Base-by-base conservation (phyloP, 2,888 invertebrate species). In the Polia nebulosa region DNA sequence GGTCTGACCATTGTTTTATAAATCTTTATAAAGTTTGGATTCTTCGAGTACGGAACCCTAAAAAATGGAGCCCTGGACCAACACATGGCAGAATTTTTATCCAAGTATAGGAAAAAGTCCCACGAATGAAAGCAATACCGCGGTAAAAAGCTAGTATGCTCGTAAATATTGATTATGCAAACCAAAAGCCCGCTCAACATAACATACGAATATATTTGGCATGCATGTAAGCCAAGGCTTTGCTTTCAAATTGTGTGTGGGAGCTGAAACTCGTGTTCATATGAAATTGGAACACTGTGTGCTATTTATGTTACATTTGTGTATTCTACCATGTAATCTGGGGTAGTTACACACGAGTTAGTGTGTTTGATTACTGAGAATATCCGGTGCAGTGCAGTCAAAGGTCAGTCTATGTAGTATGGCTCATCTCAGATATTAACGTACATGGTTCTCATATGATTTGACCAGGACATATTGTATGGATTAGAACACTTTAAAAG, bases 161-260 rank as follows among this genome's bases (percentile, higher is more conserved):
- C 67, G 5, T 73, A 73, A 73, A 73, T 73, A 73, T 45, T 67
- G 36, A 63, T 63, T 20, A 47, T 20, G 17, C 25, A 36, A 11
- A 29, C 61, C 45, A 29, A 32, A 29, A 22, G 27, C 45, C 13
- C 17, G n/a, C 25, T 36, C 29, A 25, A 32, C 17, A 63, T 17
- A 25, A 17, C 32, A 39, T 32, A n/a, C n/a, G n/a, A n/a, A n/a
- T n/a, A 51, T n/a, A 51, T 51, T 32, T 2, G 5, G 5, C 20
- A 39, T 32, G 36, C 51, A 44, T 74, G 51, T 51, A 66, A 75
- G 29, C 29, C 27, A 36, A 9, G 9, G 41, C 36, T 52, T 76
- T 52, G 36, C 25, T 45, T 36, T 32, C 11, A 52, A 76, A 52
- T 67, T 20, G 36, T 15, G 29, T 9, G 36, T 67, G 29, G 20